Evolutionary conservation across 2,888 invertebrate genomes (phyloP), one percentile per base, ranked within the genome.

Genomic region (Drosophila koepferae): DNA sequence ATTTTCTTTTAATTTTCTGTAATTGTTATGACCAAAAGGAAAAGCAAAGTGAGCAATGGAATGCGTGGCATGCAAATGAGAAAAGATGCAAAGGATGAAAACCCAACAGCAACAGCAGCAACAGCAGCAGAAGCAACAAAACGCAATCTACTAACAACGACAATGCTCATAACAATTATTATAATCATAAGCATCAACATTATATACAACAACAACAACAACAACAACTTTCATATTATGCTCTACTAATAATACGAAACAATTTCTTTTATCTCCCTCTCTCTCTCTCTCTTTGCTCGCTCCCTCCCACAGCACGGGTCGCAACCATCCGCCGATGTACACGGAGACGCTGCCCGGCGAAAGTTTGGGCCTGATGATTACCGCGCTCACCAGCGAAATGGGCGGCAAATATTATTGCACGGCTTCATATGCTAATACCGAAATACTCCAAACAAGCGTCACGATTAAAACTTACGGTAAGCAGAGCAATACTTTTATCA

Each of bases 371-470:
- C 94, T 98, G 70, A 96, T 97, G 92, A 96, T 97, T 91, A 95
- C 95, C 58, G 95, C 95, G 43, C 94, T 97, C 82, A 95, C 95
- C 46, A 95, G 96, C 77, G 95, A 96, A 65, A 96, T 97, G 94
- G 96, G 95, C 43, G 98, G 98, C 68, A 95, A 94, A 82, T 98
- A 98, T 93, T 96, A 95, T 72, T 98, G 98, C 91, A 94, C 95
- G 36, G 97, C 97, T n/a, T 95, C 94, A 70, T 98, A 97, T 93
- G 96, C 97, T 71, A 94, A 94, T 82, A 95, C 96, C 66, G 94
- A 96, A 89, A 94, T 94, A 40, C 93, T 97, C 60, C 94, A 94
- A 81, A 95, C 95, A 65, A 95, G 95, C 72, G 96, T 97, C 49
- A 94, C 94, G 85, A 95, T 97, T 87, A 95, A 95, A 86, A 96